Evolutionary conservation across 2,797 vertebrate genomes (phyloP).

Genomic region (Lithobates sylvaticus): DNA sequence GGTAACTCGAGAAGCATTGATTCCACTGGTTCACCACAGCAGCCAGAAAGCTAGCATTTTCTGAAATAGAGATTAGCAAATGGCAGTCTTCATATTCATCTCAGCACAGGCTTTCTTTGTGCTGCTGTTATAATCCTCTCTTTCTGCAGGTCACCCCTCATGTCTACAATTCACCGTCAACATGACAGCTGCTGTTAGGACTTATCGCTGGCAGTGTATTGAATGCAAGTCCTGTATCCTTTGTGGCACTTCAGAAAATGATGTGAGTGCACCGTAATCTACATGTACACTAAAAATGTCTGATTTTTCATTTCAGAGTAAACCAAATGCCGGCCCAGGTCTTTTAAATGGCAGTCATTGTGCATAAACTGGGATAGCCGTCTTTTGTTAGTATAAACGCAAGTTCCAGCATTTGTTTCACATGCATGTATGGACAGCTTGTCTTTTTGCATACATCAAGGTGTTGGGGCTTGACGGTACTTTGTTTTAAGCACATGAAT

Average conservation of each 20-base stretch:
- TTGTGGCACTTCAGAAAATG: slow-evolving; percentile 94
- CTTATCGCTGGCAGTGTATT: slow-evolving; percentile 96
- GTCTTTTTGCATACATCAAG: too few species aligned
- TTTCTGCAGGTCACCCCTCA: slow-evolving; percentile 87
- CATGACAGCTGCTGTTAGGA: slow-evolving; percentile 93
- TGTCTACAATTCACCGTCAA: slow-evolving; percentile 97
- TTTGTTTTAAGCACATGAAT: background rate
- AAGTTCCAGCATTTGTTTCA: too few species aligned
- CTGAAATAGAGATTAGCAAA: too few species aligned
- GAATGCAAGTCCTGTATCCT: slow-evolving; percentile 97
- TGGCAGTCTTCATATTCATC: too few species aligned
- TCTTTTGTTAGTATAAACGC: too few species aligned
- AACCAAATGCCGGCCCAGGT: too few species aligned
- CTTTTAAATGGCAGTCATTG: background rate
- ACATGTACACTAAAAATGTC: background rate
- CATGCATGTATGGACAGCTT: too few species aligned
- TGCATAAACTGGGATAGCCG: too few species aligned
- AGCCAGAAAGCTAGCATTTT: too few species aligned
- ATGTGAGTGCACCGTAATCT: slow-evolving; percentile 76
- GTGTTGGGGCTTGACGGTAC: too few species aligned
- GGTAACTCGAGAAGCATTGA: too few species aligned
- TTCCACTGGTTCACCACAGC: too few species aligned
- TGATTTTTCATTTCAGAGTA: background rate
- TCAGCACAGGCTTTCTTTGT: background rate
- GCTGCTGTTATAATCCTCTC: background rate